phyloP scores from a whole-genome alignment of 2,888 invertebrate genomes.

The Plebejus melissa region DNA sequence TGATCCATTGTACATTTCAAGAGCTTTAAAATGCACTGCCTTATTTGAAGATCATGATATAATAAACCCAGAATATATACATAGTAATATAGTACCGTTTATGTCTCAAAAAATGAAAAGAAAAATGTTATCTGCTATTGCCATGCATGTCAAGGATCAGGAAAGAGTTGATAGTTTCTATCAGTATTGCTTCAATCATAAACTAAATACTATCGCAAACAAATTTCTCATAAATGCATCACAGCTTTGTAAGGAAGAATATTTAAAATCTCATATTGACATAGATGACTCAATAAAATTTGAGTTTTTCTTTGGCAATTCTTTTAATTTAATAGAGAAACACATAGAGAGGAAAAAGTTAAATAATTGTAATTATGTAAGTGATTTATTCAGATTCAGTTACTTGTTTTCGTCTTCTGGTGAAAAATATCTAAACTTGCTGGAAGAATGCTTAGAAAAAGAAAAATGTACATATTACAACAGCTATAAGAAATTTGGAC shows the following conservation, averaged over 20 bases:
- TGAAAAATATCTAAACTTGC: slow-evolving; percentile 47
- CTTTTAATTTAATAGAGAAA: slow-evolving; percentile 44
- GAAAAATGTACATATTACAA: slow-evolving; percentile 8
- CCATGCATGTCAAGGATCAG: slow-evolving; percentile 44
- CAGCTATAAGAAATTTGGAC: slow-evolving; percentile 39
- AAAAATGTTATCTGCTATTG: slow-evolving; percentile 48
- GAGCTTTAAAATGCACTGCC: slow-evolving; percentile 55
- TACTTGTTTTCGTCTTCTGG: slow-evolving; percentile 44
- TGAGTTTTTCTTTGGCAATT: slow-evolving; percentile 46
- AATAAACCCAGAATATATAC: slow-evolving; percentile 50
- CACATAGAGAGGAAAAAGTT: slow-evolving; percentile 36
- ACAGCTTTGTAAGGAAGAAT: slow-evolving; percentile 47
- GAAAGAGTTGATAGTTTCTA: slow-evolving; percentile 46
- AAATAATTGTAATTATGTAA: background rate
- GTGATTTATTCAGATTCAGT: slow-evolving; percentile 33
- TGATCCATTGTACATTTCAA: slow-evolving; percentile 51
- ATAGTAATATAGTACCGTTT: slow-evolving; percentile 50
- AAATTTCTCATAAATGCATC: slow-evolving; percentile 52
- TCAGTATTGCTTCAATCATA: slow-evolving; percentile 46
- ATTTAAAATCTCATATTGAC: slow-evolving; percentile 38
- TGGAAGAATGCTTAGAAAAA: background rate
- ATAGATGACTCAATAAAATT: slow-evolving; percentile 32
- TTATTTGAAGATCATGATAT: slow-evolving; percentile 46
- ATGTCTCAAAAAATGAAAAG: slow-evolving; percentile 59
- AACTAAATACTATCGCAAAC: slow-evolving; percentile 42